Base-by-base conservation (phyloP, 2,797 vertebrate genomes). In the Acestrorhynchus altus region DNA sequence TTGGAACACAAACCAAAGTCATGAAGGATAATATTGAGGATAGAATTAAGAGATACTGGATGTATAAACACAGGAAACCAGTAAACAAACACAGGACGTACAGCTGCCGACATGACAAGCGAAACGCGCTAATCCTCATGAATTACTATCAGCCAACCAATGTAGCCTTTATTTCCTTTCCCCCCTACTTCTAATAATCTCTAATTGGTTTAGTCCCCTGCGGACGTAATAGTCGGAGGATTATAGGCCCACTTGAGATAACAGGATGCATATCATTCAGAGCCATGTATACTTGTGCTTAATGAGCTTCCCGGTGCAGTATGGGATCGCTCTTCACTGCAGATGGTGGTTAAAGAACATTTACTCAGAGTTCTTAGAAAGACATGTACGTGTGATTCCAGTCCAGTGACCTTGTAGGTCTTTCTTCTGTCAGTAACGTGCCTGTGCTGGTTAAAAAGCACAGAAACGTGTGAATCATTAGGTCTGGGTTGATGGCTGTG, bases 361-460 rank as follows among this genome's bases (percentile, higher is more conserved):
- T 28, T 90, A 89, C 91, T 91, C 89, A 90, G 89, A 42, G 31
- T 87, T 88, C 85, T 86, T 89, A 87, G 85, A 87, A 88, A 88
- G 87, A 86, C 78, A 85, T 89, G 90, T 87, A 90, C 85, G 75
- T 72, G 70, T 67, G 42, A 66, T 74, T 72, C 24, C 28, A 63
- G 15, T 16, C 11, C 31, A 1, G 18, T 49, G 54, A 63, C 40
- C 68, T 57, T 74, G 63, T 57, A 18, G 28, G 24, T 56, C 24
- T 40, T 39, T 46, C 54, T 59, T 90, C 88, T 83, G 86, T 86
- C 89, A 86, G 87, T 86, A 91, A 89, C 88, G 85, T 84, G 82
- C 61, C 85, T 85, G 87, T 86, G 88, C 88, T 87, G 85, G 90
- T 91, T 89, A 90, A 90, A 90, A 90, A 88, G 90, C 91, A 86